These are phyloP conservation scores for Halictus rubicundus DNA, from an alignment of 1,140 invertebrate genomes.

Conservation along the genomic window DNA sequence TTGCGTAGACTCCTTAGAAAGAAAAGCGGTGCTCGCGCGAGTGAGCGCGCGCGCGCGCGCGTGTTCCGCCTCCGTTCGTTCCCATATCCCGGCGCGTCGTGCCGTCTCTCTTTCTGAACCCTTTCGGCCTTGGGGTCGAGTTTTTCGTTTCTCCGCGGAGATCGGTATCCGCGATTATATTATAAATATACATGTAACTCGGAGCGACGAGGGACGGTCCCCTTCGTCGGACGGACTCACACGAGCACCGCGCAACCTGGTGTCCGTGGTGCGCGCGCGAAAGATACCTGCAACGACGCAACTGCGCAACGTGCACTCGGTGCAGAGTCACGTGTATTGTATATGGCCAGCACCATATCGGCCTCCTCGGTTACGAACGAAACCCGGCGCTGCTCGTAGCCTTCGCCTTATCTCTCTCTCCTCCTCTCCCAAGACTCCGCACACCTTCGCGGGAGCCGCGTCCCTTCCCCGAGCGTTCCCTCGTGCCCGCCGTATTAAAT, in stretches of 20 bases:
- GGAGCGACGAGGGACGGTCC: slow-evolving; percentile 29
- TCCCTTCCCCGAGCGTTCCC: not conserved
- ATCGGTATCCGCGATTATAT: slow-evolving; percentile 72
- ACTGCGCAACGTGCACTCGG: slow-evolving; percentile 39
- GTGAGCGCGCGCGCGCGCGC: slow-evolving; percentile 4
- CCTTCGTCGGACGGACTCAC: slow-evolving; percentile 12
- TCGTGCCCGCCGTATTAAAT: slow-evolving; percentile 68
- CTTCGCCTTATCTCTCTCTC: slow-evolving; percentile 49
- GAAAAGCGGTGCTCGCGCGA: slow-evolving; percentile 44
- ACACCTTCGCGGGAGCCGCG: not conserved
- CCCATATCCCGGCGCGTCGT: not conserved
- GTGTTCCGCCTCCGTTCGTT: not conserved
- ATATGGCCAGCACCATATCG: slow-evolving; percentile 62
- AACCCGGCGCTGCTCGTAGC: slow-evolving; percentile 41
- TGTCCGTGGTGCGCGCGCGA: slow-evolving; percentile 18
- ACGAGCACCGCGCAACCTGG: not conserved
- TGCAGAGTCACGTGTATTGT: slow-evolving; percentile 55
- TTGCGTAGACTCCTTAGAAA: slow-evolving; percentile 10
- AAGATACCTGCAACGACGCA: slow-evolving; percentile 42
- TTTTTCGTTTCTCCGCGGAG: slow-evolving; percentile 64
- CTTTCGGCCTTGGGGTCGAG: slow-evolving; percentile 56
- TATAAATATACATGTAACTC: slow-evolving; percentile 72
- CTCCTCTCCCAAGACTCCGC: too few species aligned
- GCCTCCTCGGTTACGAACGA: slow-evolving; percentile 30
- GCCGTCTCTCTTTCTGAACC: slow-evolving; percentile 1